Evolutionary conservation across 1,140 invertebrate genomes (phyloP).

Genomic region (Psix sp.): DNA sequence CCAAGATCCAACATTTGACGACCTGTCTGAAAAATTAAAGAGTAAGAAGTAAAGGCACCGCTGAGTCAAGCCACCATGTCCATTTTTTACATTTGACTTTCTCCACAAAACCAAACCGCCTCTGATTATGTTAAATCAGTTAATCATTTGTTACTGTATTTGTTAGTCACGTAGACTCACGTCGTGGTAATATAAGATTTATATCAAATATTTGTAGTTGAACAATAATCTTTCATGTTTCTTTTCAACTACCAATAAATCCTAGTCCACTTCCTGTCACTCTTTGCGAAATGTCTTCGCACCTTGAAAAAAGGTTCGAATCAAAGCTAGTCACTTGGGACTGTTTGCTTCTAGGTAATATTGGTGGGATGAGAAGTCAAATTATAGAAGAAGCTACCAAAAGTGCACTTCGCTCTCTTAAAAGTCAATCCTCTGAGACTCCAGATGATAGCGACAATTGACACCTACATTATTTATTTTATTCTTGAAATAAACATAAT

Average conservation of each 20-base stretch:
- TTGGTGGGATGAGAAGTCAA: slow-evolving; percentile 32
- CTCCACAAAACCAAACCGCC: slow-evolving; percentile 5
- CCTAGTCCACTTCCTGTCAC: slow-evolving; percentile 29
- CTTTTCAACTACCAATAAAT: slow-evolving; percentile 24
- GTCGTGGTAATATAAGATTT: slow-evolving; percentile 48
- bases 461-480: slow-evolving; percentile 13
- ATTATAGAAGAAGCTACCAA: slow-evolving; percentile 23
- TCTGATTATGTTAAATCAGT: slow-evolving; percentile 27
- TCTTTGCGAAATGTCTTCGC: neutral
- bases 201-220: slow-evolving; percentile 52
- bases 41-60: slow-evolving; percentile 82
- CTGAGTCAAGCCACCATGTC: slow-evolving; percentile 17
- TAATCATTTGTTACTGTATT: slow-evolving; percentile 45
- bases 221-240: slow-evolving; percentile 10
- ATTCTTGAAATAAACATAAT: slow-evolving; percentile 23
- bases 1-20: slow-evolving; percentile 94
- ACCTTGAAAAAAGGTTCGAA: neutral
- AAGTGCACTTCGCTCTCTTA: slow-evolving; percentile 25
- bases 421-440: slow-evolving; percentile 15
- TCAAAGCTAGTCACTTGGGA: slow-evolving; percentile 33
- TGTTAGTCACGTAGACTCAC: slow-evolving; percentile 49
- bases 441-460: slow-evolving; percentile 7
- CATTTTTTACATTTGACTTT: slow-evolving; percentile 36
- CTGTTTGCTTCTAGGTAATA: slow-evolving; percentile 58
- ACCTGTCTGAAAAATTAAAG: slow-evolving; percentile 88